Conservation (phyloP, 2,113 vertebrate species). For the Diadophis punctatus region DNA sequence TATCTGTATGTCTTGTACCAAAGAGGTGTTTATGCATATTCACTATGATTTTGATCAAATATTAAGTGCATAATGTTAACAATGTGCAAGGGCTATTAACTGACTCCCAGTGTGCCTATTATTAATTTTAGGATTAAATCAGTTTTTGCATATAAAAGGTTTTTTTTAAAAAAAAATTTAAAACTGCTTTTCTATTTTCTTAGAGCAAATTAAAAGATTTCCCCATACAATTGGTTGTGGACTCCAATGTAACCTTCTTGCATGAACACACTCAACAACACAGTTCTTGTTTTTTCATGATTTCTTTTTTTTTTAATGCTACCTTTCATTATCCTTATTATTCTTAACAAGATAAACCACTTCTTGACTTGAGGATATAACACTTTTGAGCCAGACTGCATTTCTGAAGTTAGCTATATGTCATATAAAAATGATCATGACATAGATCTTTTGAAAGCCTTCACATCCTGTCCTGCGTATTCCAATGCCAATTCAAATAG, state of each 20-base stretch:
- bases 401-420: background rate
- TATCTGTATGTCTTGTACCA: background rate
- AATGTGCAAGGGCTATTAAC: background rate
- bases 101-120: background rate
- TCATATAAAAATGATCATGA: background rate
- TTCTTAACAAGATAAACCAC: background rate
- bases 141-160: background rate
- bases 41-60: background rate
- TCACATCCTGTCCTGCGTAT: background rate
- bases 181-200: background rate
- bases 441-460: background rate
- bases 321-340: background rate
- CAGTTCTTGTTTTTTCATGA: background rate
- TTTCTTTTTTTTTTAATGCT: background rate
- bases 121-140: background rate
- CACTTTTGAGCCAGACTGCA: background rate
- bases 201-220: background rate
- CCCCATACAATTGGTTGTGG: background rate
- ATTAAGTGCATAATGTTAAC: background rate
- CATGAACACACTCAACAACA: background rate
- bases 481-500: background rate
- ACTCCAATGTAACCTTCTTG: background rate
- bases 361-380: background rate
- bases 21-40: background rate
- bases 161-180: background rate